A percentile compares a stretch with the other conserved stretches of the same genome.
Conservation (phyloP, 2,888 invertebrate genomes). For the Aporophyla lueneburgensis region DNA sequence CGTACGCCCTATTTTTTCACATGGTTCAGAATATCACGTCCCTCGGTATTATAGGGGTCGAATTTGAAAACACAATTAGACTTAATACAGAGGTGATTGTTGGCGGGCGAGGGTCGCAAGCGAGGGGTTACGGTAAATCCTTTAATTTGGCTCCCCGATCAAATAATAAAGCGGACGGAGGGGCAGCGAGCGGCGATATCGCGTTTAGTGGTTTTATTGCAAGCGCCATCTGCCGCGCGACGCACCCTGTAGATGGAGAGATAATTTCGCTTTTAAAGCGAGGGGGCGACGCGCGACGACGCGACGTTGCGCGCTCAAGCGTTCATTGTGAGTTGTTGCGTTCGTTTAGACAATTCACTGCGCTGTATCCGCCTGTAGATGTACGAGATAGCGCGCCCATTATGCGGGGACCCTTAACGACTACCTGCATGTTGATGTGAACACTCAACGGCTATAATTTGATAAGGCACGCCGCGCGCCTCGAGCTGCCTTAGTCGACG, state of each 20-base stretch:
- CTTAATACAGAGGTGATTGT: conserved; percentile 91
- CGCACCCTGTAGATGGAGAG: conserved; percentile 87
- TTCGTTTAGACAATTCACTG: conserved; percentile 88
- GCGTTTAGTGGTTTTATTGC: conserved; percentile 91
- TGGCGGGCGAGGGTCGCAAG: conserved; percentile 87
- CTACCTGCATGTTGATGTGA: conserved; percentile 79
- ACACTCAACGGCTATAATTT: conserved; percentile 82
- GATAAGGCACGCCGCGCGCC: conserved; percentile 77
- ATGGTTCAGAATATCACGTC: conserved; percentile 81
- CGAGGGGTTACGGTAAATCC: conserved; percentile 90
- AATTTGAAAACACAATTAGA: conserved; percentile 91
- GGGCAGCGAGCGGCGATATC: conserved; percentile 88
- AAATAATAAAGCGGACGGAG: conserved; percentile 89
- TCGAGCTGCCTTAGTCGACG: conserved; percentile 21
- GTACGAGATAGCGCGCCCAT: conserved; percentile 82
- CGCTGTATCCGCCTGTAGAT: conserved; percentile 81
- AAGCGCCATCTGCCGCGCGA: conserved; percentile 89
- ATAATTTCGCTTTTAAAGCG: conserved; percentile 88
- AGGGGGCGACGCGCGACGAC: conserved; percentile 73
- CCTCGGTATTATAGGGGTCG: conserved; percentile 86
- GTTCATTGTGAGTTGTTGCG: conserved; percentile 86
- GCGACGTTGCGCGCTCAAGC: conserved; percentile 74
- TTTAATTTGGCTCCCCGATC: conserved; percentile 91
- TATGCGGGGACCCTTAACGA: conserved; percentile 82
- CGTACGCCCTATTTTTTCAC: conserved; percentile 88